Evolutionary conservation across 2,797 vertebrate genomes (phyloP), one percentile per base, ranked within the genome.

Genomic region (Gymnopithys bicolor): DNA sequence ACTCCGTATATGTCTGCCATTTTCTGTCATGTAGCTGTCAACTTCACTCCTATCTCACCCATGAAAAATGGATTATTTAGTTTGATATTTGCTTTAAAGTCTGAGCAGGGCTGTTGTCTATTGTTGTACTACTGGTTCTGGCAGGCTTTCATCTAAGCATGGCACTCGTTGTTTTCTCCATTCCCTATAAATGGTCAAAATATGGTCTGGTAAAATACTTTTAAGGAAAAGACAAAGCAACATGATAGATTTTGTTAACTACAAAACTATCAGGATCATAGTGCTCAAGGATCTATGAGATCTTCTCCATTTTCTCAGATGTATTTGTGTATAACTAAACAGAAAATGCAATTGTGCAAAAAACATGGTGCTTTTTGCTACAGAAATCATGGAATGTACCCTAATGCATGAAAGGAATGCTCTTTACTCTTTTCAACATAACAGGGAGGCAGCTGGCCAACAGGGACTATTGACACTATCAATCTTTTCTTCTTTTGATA

Each of bases 191-290:
- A 84, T 33, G 51, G 58, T 93, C 91, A 88, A 62, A 76, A 75
- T 85, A 93, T 27, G 35, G 71, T 86, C 66, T 69, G 80, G 43
- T 78, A 69, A 92, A 95, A 94, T 88, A 91, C 74, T 87, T 93
- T 66, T 78, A 69, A 94, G 45, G 49, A 51, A 87, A 93, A 82
- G 37, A 66, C 30, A 83, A 89, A 80, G 28, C 39, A 92, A 48
- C 23, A 24, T 24, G 18, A n/a, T 78, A 33, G 56, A 53, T 4
- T 15, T 71, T 78, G 74, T 68, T 39, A 85, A 48, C 30, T 58
- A 41, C 53, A 85, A 12, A 89, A 73, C 90, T 70, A 68, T 30
- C 4, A 49, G 23, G 37, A 7, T 76, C 4, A 11, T 12, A 74
- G 33, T 56, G 49, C 13, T 83, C 27, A 68, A 63, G 45, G 32